Base-by-base conservation (phyloP, 2,797 vertebrate species). In the Sphenopsis melanotis region DNA sequence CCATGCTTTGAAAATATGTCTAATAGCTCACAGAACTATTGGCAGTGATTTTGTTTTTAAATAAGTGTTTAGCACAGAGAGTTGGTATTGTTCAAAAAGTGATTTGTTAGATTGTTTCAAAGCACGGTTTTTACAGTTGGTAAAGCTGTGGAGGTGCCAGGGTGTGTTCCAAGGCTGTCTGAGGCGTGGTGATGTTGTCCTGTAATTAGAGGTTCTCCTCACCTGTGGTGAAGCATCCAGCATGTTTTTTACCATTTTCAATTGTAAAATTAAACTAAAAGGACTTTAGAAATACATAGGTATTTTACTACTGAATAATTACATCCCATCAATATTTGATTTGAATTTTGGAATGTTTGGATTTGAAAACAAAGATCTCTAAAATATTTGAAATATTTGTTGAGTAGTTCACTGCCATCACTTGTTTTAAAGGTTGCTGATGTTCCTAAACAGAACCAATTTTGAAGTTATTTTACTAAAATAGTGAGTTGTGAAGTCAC, bases 221-320 rank as follows among this genome's bases (percentile, higher is more conserved):
- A 47, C 29, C 27, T 89, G 65, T 90, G 61, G 63, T 91, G 94
- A 94, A 91, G 11, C 29, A 80, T 82, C 27, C 15, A 61, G 30
- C 27, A 3, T 56, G 20, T 12, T 56, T 72, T 68, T 36, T 71
- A 44, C 36, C 47, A 47, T 77, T 79, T 89, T 93, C 37, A 84
- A 18, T 59, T 88, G 77, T 83, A 79, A 93, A 93, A 87, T 77
- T n/a, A 70, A 96, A 70, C 21, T 6, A 68, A 93, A 96, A 93
- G 10, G 6, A 57, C 69, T 87, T 96, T 77, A 47, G 74, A 96
- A 96, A 88, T 44, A 60, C 2, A 5, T 77, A 90, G 53, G 14
- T 95, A 74, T 90, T 96, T 97, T 96, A 87, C 30, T 42, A 41
- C 49, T 79, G 81, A 87, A 46, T 84, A 34, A 71, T 77, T 85